Evolutionary conservation across 23 tunicate genomes (phyloP).

Genomic region (Halocynthia aurantium): DNA sequence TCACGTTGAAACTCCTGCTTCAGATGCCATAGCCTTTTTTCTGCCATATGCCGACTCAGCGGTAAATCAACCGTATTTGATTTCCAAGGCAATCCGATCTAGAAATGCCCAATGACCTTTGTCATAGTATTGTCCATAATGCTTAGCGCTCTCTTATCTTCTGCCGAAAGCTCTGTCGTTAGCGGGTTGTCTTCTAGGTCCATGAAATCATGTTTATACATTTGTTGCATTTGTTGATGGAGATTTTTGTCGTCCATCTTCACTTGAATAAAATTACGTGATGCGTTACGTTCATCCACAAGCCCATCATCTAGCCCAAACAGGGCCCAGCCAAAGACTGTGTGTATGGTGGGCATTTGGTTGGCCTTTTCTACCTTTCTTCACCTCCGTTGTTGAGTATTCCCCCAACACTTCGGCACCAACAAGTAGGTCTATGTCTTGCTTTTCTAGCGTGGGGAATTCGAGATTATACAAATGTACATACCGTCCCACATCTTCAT

Average conservation of each 20-base stretch:
- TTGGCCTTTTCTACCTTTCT: background rate
- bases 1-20: background rate
- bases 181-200: background rate
- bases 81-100: conserved; percentile 13
- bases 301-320: background rate
- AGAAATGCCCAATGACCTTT: background rate
- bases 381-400: background rate
- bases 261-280: background rate
- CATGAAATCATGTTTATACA: conserved; percentile 6
- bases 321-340: conserved; percentile 11
- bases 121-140: background rate
- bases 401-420: background rate
- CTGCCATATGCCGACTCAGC: background rate
- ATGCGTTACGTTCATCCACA: background rate
- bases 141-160: conserved; percentile 3
- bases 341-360: conserved; percentile 16
- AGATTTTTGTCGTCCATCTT: too few species aligned
- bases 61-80: background rate
- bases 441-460: conserved; percentile 3
- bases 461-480: background rate
- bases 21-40: background rate
- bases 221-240: conserved; percentile 17
- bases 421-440: conserved; percentile 2
- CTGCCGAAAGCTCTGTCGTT: background rate
- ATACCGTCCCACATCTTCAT: background rate